Conservation (phyloP, 1,140 invertebrate genomes). For the Doryteuthis pealeii region DNA sequence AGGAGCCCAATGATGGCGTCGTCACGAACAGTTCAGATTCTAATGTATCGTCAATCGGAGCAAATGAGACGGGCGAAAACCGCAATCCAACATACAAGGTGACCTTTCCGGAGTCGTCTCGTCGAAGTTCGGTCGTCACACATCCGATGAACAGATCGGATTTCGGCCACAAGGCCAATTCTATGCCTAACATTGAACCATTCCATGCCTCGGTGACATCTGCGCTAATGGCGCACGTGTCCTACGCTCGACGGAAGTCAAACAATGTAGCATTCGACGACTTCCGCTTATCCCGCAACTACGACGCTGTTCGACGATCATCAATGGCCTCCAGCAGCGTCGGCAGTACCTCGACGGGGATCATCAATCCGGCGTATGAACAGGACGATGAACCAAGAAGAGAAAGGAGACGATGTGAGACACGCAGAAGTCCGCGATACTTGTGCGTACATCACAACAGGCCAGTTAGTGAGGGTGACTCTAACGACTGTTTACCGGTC, state of each 20-base stretch:
- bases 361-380: conserved; percentile 6
- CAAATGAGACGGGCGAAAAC: not conserved
- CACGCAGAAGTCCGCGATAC: not conserved
- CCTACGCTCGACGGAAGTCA: not conserved
- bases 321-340: not conserved
- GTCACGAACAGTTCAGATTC: not conserved
- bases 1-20: not conserved
- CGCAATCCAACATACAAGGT: not conserved
- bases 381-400: not conserved
- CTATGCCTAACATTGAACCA: conserved; percentile 10
- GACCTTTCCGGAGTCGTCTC: not conserved
- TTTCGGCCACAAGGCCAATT: conserved; percentile 2
- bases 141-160: not conserved
- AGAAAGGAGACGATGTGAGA: not conserved
- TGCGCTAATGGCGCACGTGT: not conserved
- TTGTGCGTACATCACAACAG: not conserved
- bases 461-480: conserved; percentile 5
- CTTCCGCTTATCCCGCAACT: not conserved
- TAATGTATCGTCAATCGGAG: not conserved
- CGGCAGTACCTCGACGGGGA: not conserved
- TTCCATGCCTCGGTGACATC: not conserved
- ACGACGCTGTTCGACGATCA: not conserved
- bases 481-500: not conserved
- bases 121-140: not conserved
- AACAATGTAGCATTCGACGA: not conserved